These are phyloP conservation scores for Pithys albifrons DNA, from an alignment of 2,113 vertebrate species.

Conservation along the genomic window DNA sequence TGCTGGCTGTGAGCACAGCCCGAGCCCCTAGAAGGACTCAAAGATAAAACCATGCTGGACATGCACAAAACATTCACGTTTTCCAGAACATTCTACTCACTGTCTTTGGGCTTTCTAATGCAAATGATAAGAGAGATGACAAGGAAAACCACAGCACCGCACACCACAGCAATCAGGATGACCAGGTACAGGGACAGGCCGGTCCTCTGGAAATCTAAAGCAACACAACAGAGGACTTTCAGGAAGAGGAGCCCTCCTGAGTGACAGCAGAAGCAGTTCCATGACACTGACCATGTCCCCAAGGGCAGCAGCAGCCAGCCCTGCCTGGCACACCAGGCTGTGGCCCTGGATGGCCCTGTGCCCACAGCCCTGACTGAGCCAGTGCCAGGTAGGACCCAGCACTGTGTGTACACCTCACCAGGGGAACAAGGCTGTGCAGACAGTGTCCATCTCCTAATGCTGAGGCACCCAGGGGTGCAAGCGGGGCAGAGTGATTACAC, in stretches of 20 bases:
- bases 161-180: slow-evolving; percentile 11
- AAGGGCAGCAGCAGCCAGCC: not conserved
- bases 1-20: not conserved
- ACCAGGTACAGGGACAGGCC: not conserved
- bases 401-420: rapidly evolving
- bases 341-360: rapidly evolving
- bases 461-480: rapidly evolving
- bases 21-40: not conserved
- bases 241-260: not conserved
- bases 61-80: rapidly evolving
- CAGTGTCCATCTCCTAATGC: rapidly evolving
- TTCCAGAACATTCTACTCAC: slow-evolving; percentile 11
- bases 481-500: not conserved
- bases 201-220: not conserved
- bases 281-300: rapidly evolving
- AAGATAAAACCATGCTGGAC: not conserved
- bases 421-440: rapidly evolving
- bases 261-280: not conserved
- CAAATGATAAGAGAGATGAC: not conserved
- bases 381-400: rapidly evolving
- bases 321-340: rapidly evolving
- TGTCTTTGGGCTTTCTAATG: not conserved
- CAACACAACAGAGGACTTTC: not conserved
- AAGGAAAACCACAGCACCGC: slow-evolving; percentile 8
- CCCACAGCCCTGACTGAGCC: rapidly evolving